phyloP scores from a whole-genome alignment of 2,888 invertebrate species.

The Synergus laeviventris region DNA sequence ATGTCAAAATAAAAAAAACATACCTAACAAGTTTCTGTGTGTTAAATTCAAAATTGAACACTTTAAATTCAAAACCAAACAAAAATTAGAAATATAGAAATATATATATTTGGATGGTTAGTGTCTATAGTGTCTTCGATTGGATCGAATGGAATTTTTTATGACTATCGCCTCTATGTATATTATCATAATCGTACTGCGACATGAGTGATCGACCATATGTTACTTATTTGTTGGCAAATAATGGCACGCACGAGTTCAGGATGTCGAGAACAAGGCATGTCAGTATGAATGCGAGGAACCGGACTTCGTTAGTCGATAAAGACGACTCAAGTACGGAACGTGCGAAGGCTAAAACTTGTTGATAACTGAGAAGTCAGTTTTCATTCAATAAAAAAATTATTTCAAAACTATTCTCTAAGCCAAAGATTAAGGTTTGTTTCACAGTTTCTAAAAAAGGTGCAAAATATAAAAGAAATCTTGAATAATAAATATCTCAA shows the following conservation, averaged over 20 bases:
- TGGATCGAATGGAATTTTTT: background rate
- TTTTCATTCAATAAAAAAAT: background rate
- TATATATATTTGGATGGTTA: too few species aligned
- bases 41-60: too few species aligned
- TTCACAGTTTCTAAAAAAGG: background rate
- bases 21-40: too few species aligned
- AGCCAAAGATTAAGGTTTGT: background rate
- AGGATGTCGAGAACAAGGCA: slow-evolving; percentile 37
- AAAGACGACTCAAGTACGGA: slow-evolving; percentile 53
- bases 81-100: too few species aligned
- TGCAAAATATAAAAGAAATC: too few species aligned
- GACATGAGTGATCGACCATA: slow-evolving; percentile 9
- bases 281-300: slow-evolving; percentile 44
- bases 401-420: background rate
- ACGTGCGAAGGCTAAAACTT: slow-evolving; percentile 44
- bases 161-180: background rate
- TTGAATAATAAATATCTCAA: too few species aligned
- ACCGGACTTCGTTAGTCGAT: slow-evolving; percentile 58
- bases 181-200: slow-evolving; percentile 16
- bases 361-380: slow-evolving; percentile 44
- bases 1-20: background rate
- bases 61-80: too few species aligned
- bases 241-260: slow-evolving; percentile 36
- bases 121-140: background rate
- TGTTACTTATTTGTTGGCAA: slow-evolving; percentile 23